These are phyloP conservation scores for Diaphora mendica DNA, from an alignment of 2,888 invertebrate species.

Conservation along the genomic window DNA sequence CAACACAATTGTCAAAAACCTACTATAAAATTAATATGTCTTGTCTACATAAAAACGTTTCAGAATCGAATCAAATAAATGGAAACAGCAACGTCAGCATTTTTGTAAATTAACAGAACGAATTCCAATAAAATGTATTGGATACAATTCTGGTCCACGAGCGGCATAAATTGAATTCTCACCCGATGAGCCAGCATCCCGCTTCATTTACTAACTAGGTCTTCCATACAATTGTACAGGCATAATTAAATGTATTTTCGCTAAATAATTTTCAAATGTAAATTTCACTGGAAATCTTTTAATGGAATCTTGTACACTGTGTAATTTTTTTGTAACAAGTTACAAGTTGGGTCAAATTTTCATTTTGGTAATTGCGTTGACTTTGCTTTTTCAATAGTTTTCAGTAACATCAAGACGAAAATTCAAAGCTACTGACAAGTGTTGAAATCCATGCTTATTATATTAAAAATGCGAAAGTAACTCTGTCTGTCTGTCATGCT, in stretches of 20 bases:
- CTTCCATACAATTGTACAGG: conserved; percentile 53
- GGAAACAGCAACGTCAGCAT: conserved; percentile 56
- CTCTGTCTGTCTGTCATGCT: too few relatives aligned
- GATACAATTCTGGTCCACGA: conserved; percentile 61
- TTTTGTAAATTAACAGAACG: conserved; percentile 54
- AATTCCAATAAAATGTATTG: conserved; percentile 45
- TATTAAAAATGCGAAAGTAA: too few relatives aligned
- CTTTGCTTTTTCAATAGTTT: not conserved
- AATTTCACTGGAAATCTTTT: conserved; percentile 52
- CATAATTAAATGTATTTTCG: conserved; percentile 47
- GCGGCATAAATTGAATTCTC: conserved; percentile 61
- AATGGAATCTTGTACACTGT: conserved; percentile 56
- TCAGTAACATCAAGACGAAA: not conserved
- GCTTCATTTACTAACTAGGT: conserved; percentile 68
- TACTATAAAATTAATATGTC: not conserved
- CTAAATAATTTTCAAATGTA: conserved; percentile 36
- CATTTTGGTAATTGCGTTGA: not conserved
- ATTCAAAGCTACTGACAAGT: not conserved
- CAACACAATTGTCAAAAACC: not conserved
- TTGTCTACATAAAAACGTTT: not conserved
- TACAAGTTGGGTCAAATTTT: not conserved
- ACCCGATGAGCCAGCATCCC: conserved; percentile 50
- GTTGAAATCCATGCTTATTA: not conserved
- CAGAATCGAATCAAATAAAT: conserved; percentile 34
- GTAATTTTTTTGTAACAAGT: conserved; percentile 22